Conservation (phyloP, 2,888 invertebrate genomes). For the Ptilodon capucinus region DNA sequence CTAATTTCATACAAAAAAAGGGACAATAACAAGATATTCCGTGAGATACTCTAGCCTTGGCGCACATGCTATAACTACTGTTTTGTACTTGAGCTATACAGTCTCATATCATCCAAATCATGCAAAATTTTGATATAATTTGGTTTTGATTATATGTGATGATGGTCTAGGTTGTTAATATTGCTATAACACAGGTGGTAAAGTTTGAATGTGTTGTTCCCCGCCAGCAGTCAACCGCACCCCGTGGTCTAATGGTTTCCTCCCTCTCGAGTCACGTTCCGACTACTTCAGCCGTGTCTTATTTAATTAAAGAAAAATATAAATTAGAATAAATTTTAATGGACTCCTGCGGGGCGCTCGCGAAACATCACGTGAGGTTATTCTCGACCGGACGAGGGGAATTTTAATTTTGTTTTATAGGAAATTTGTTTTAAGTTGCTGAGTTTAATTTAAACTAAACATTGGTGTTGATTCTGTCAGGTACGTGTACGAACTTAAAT, state of each 20-base stretch:
- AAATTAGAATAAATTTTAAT: conserved; percentile 66
- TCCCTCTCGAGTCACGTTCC: conserved; percentile 54
- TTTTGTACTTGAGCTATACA: too few species aligned
- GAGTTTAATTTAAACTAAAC: background rate
- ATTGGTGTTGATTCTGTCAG: too few species aligned
- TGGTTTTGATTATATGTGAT: too few species aligned
- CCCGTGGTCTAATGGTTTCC: conserved; percentile 52
- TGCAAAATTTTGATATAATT: too few species aligned
- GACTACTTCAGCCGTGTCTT: conserved; percentile 59
- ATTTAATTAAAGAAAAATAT: conserved; percentile 75
- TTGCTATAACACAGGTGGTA: too few species aligned
- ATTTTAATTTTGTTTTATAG: background rate
- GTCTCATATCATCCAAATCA: too few species aligned
- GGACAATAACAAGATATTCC: too few species aligned
- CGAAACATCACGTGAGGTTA: conserved; percentile 23
- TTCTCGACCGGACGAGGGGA: conserved; percentile 1
- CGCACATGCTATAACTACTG: too few species aligned
- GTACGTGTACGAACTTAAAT: too few species aligned
- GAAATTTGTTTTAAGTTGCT: background rate
- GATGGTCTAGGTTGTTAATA: too few species aligned
- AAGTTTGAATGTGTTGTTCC: background rate
- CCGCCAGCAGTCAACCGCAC: conserved; percentile 25
- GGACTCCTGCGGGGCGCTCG: conserved; percentile 25
- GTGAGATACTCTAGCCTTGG: too few species aligned
- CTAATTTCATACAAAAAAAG: too few species aligned